phyloP scores from a whole-genome alignment of 2,113 vertebrate species.

The Protomyctophum bolini region DNA sequence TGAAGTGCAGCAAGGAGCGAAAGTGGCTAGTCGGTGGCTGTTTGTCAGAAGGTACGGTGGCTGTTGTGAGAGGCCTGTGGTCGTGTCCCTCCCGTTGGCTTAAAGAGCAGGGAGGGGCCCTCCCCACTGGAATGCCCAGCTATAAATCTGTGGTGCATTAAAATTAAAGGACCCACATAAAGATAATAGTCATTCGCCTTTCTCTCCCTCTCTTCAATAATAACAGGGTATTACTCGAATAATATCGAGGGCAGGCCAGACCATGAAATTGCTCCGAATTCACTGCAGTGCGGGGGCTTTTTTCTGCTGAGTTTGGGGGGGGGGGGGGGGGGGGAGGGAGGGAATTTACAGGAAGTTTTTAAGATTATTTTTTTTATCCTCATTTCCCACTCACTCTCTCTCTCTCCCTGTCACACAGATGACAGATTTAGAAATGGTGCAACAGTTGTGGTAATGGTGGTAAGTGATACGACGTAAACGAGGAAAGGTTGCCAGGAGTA shows the following conservation, averaged over 20 bases:
- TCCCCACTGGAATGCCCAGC: constrained; percentile 80
- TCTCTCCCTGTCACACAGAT: constrained; percentile 44
- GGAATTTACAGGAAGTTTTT: constrained; percentile 74
- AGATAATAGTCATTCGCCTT: constrained; percentile 83
- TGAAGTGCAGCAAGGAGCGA: constrained; percentile 46
- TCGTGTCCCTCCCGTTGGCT: constrained; percentile 70
- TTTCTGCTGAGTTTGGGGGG: constrained; percentile 22
- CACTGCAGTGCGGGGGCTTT: constrained; percentile 73
- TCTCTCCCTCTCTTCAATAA: constrained; percentile 81
- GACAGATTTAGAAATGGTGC: constrained; percentile 48
- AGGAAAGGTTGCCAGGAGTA: neutral
- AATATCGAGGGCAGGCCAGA: constrained; percentile 81
- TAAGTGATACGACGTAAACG: constrained; percentile 20
- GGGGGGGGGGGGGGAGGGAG: constrained; percentile 1
- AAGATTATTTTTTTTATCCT: constrained; percentile 60
- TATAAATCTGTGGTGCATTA: constrained; percentile 86
- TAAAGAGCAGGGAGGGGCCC: constrained; percentile 80
- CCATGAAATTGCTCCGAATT: constrained; percentile 78
- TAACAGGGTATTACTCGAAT: constrained; percentile 86
- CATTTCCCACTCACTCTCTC: constrained; percentile 37
- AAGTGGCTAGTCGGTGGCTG: constrained; percentile 47
- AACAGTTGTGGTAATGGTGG: constrained; percentile 37
- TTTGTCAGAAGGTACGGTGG: constrained; percentile 66
- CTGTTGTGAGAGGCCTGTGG: constrained; percentile 67
- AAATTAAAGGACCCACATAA: constrained; percentile 88